Conservation (phyloP, 2,888 invertebrate species). For the Rapana venosa region DNA sequence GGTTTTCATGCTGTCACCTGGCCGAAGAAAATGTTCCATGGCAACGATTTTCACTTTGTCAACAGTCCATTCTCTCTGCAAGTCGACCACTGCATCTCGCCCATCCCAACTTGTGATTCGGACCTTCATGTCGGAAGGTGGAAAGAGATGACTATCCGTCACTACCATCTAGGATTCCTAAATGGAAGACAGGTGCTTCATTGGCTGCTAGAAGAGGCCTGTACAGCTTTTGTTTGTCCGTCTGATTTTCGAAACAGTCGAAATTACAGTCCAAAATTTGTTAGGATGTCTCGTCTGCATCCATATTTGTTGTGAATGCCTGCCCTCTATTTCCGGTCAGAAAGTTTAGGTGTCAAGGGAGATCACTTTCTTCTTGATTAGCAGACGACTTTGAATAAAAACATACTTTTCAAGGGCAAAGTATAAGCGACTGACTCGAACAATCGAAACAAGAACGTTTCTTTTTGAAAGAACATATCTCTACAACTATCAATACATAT, state of each 20-base stretch:
- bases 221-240: neutral
- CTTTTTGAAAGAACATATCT: neutral
- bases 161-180: slow-evolving; percentile 75
- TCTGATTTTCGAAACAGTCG: slow-evolving; percentile 17
- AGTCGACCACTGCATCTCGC: slow-evolving; percentile 69
- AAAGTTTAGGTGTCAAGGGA: slow-evolving; percentile 13
- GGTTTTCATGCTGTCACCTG: slow-evolving; percentile 75
- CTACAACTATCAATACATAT: neutral
- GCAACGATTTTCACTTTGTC: slow-evolving; percentile 77
- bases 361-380: neutral
- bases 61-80: slow-evolving; percentile 74
- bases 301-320: slow-evolving; percentile 40
- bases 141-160: slow-evolving; percentile 75
- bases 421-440: neutral
- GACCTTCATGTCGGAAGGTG: slow-evolving; percentile 73
- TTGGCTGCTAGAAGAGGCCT: neutral
- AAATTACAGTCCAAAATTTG: neutral
- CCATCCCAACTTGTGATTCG: slow-evolving; percentile 77
- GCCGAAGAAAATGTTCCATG: slow-evolving; percentile 76
- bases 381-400: slow-evolving; percentile 16
- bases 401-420: slow-evolving; percentile 19
- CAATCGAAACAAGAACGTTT: neutral
- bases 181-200: slow-evolving; percentile 14
- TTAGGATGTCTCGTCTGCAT: slow-evolving; percentile 2
- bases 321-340: slow-evolving; percentile 43